Conservation (phyloP, 2,113 vertebrate species). For the Rhadina sibilatrix region DNA sequence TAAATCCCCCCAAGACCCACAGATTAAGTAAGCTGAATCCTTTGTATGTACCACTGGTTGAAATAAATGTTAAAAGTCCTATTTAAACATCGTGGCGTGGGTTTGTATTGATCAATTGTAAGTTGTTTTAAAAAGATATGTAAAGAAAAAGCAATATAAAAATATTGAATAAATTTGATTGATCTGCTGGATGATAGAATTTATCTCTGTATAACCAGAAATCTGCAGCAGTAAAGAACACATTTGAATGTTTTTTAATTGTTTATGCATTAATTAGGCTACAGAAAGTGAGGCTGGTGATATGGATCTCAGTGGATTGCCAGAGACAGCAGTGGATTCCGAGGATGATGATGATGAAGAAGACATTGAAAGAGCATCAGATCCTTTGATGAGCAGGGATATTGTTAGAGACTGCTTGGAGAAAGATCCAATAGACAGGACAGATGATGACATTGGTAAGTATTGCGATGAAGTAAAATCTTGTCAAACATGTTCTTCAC, state of each 20-base stretch:
- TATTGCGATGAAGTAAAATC: background rate
- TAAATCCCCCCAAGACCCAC: background rate
- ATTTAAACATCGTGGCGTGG: background rate
- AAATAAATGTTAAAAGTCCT: background rate
- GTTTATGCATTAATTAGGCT: conserved; percentile 76
- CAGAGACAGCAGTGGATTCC: conserved; percentile 97
- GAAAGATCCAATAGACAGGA: conserved; percentile 97
- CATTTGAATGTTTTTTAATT: background rate
- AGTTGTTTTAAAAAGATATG: background rate
- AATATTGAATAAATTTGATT: background rate
- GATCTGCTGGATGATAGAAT: background rate
- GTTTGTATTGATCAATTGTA: background rate
- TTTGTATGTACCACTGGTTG: background rate
- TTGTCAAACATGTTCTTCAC: background rate
- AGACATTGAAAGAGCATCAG: conserved; percentile 94
- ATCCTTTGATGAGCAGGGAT: conserved; percentile 96
- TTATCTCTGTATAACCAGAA: background rate
- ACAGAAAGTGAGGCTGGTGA: conserved; percentile 96
- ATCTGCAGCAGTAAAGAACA: background rate
- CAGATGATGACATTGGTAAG: conserved; percentile 97
- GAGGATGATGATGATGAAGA: conserved; percentile 98
- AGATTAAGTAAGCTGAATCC: background rate
- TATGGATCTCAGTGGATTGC: conserved; percentile 98
- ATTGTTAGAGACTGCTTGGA: conserved; percentile 97
- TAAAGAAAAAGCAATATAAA: background rate